phyloP scores from a whole-genome alignment of 2,797 vertebrate species.

The Chelonia mydas region DNA sequence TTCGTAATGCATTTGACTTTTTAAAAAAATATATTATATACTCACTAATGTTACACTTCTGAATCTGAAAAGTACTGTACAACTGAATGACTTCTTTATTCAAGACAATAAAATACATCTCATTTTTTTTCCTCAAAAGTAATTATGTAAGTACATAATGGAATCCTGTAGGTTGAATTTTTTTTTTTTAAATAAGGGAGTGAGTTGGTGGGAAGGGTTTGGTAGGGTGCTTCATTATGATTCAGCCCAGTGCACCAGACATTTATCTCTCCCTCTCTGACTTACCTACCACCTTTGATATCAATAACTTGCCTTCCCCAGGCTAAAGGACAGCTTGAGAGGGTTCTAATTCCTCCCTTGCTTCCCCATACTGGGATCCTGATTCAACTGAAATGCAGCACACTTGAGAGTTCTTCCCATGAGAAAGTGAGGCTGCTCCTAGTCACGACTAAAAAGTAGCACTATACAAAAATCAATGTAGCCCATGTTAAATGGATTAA shows the following conservation, averaged over 20 bases:
- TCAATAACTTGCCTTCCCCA: background rate
- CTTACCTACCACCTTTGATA: background rate
- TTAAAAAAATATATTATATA: background rate
- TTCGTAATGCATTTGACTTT: accelerated
- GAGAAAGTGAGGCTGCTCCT: background rate
- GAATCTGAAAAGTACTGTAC: background rate
- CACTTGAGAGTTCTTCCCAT: background rate
- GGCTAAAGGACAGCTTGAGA: background rate
- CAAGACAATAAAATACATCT: background rate
- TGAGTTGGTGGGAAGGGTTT: accelerated
- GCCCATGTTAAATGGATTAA: background rate
- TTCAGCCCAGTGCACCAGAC: background rate
- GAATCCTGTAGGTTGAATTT: background rate
- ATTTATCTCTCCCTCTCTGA: background rate
- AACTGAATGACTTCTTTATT: background rate
- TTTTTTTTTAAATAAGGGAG: background rate
- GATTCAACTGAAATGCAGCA: background rate
- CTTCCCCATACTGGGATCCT: background rate
- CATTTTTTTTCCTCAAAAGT: background rate
- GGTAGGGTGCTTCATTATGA: background rate
- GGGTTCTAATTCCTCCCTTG: background rate
- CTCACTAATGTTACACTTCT: background rate
- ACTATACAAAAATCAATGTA: background rate
- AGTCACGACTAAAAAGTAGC: background rate
- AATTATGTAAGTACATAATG: background rate